Evolutionary conservation across 1,140 invertebrate species (phyloP).

Genomic region (Pseudachorutes palmiensis): DNA sequence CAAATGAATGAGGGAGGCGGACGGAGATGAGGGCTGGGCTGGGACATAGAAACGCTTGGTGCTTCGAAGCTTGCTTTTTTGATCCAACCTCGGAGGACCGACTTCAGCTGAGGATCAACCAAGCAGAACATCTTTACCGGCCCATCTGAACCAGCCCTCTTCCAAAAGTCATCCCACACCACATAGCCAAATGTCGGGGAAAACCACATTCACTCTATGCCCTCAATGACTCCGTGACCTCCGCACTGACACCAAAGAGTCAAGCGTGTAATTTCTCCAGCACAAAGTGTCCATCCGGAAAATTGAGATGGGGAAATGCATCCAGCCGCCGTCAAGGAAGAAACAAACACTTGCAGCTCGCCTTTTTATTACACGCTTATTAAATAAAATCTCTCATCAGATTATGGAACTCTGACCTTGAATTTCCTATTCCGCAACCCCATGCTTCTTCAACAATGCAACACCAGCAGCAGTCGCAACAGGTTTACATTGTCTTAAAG

Average conservation of each 20-base stretch:
- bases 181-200: not conserved
- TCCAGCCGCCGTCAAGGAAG: not conserved
- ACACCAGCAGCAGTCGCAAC: not conserved
- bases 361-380: not conserved
- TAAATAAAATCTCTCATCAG: constrained; percentile 2
- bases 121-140: not conserved
- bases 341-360: too few relatives aligned
- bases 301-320: not conserved
- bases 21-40: constrained; percentile 12
- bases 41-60: not conserved
- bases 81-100: constrained; percentile 9
- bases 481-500: not conserved
- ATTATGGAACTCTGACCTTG: constrained; percentile 1
- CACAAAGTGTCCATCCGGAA: constrained; percentile 1
- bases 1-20: constrained; percentile 1
- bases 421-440: constrained; percentile 1
- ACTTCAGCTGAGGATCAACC: not conserved
- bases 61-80: constrained; percentile 4
- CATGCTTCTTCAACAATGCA: not conserved
- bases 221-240: not conserved
- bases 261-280: too few relatives aligned
- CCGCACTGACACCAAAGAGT: too few relatives aligned
- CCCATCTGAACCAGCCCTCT: not conserved
- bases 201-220: constrained; percentile 1
- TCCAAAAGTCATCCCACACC: not conserved